A percentile compares a stretch with the other conserved stretches of the same genome.
Evolutionary conservation across 2,888 invertebrate species (phyloP).

Genomic region (Plebejus argus): DNA sequence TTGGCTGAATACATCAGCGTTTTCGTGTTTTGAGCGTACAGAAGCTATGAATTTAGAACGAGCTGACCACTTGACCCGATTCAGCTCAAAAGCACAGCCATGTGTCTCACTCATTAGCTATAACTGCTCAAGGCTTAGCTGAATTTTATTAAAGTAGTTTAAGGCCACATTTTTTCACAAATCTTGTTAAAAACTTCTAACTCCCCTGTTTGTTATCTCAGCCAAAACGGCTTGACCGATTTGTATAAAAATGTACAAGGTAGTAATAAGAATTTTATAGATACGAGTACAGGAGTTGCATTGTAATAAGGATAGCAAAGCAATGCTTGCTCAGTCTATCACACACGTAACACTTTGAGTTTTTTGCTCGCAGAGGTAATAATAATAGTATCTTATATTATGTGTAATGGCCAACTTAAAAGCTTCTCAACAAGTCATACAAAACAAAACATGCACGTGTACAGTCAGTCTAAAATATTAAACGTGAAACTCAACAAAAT

Average conservation of each 20-base stretch:
- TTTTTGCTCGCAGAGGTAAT: too few species aligned
- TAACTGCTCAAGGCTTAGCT: not conserved
- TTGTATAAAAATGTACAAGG: too few species aligned
- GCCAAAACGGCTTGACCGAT: too few species aligned
- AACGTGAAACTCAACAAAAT: too few species aligned
- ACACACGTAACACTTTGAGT: too few species aligned
- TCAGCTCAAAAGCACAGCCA: conserved; percentile 18
- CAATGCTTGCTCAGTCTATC: too few species aligned
- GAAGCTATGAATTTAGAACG: conserved; percentile 13
- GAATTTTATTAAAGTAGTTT: not conserved
- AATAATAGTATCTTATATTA: not conserved
- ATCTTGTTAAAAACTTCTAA: not conserved
- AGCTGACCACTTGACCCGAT: conserved; percentile 2
- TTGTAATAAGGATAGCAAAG: too few species aligned
- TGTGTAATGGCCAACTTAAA: not conserved
- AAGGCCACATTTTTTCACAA: not conserved
- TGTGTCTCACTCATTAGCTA: conserved; percentile 20
- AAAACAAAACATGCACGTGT: not conserved
- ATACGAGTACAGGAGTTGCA: too few species aligned
- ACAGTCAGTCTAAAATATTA: not conserved
- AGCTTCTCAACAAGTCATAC: not conserved
- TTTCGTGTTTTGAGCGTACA: conserved; percentile 9
- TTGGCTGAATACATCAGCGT: not conserved
- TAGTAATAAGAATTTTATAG: too few species aligned
- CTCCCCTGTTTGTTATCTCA: too few species aligned